Percentiles rank a stretch among this genome's conserved stretches.
Conservation (phyloP, 2,797 vertebrate species). For the Rhinophrynus dorsalis region DNA sequence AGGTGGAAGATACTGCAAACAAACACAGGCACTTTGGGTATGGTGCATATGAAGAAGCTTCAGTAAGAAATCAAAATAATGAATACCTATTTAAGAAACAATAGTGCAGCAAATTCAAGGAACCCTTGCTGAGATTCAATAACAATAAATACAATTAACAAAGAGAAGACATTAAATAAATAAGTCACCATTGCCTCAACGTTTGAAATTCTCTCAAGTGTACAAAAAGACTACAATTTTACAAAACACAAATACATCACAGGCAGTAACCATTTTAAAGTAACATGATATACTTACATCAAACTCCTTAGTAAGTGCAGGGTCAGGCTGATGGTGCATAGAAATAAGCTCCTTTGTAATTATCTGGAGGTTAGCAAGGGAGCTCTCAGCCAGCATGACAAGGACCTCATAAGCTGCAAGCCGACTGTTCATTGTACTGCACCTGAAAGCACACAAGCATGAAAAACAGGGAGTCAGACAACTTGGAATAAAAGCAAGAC, state of each 20-base stretch:
- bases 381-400: slow-evolving; percentile 96
- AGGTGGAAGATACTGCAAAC: slow-evolving; percentile 87
- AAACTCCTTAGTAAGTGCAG: slow-evolving; percentile 95
- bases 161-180: too few relatives aligned
- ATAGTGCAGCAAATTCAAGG: too few relatives aligned
- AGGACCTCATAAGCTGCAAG: slow-evolving; percentile 96
- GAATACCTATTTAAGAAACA: too few relatives aligned
- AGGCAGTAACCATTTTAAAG: too few relatives aligned
- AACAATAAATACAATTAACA: too few relatives aligned
- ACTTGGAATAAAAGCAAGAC: background rate
- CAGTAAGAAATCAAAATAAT: too few relatives aligned
- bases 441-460: slow-evolving; percentile 80
- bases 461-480: background rate
- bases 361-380: slow-evolving; percentile 88
- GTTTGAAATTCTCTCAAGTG: too few relatives aligned
- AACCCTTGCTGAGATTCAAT: too few relatives aligned
- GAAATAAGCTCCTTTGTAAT: slow-evolving; percentile 91
- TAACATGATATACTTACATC: slow-evolving; percentile 90
- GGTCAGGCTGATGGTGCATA: slow-evolving; percentile 96
- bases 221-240: too few relatives aligned
- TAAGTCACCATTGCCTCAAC: too few relatives aligned
- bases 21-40: background rate
- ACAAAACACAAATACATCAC: too few relatives aligned
- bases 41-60: too few relatives aligned
- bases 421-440: slow-evolving; percentile 94